Percentiles rank a stretch among this genome's conserved stretches.
These are phyloP conservation scores for Sula dactylatra DNA, from an alignment of 2,113 vertebrate species.

Conservation along the genomic window DNA sequence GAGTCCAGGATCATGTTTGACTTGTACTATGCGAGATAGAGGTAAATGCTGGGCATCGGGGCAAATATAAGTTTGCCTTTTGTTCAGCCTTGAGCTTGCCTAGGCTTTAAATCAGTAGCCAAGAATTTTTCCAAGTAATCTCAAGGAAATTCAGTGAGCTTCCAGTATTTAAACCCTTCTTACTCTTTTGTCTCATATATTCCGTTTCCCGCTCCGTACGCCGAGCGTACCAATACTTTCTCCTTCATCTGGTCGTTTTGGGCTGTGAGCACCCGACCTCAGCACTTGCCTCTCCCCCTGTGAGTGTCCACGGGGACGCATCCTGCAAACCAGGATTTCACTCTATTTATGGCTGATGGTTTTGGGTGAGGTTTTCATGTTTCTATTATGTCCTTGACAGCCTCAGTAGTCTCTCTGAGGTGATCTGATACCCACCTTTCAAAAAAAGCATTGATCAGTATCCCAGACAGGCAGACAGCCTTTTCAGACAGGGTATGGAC, in stretches of 20 bases:
- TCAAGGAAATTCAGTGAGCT: background rate
- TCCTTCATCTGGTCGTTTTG: background rate
- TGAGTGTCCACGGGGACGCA: accelerated
- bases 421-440: background rate
- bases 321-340: background rate
- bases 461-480: background rate
- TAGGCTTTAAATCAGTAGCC: background rate
- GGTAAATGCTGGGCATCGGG: background rate
- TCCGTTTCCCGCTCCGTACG: background rate
- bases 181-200: background rate
- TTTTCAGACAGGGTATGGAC: background rate
- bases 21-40: background rate
- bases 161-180: background rate
- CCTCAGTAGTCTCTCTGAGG: background rate
- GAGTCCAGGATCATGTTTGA: background rate
- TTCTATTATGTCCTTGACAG: background rate
- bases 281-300: background rate
- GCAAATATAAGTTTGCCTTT: background rate
- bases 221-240: accelerated
- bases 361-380: background rate
- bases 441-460: background rate
- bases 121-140: background rate
- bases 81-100: background rate
- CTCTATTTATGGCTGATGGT: too few relatives aligned
- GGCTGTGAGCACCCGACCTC: background rate